Base-by-base conservation (phyloP, 1,140 invertebrate genomes). In the Aphelenchoides fujianensis region DNA sequence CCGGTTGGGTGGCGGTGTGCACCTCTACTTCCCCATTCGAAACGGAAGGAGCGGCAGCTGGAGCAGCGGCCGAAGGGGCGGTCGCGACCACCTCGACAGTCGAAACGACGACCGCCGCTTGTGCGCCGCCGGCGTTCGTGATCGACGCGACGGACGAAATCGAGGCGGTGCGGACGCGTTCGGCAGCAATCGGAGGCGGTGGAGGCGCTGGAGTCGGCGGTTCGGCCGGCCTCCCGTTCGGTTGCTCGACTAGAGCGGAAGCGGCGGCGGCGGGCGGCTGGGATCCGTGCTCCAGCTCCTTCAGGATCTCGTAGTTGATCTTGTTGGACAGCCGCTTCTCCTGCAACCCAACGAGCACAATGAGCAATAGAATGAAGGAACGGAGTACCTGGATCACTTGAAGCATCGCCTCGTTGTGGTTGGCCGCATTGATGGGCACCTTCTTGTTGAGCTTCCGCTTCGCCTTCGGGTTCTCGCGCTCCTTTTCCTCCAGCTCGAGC, bases 301-400 rank as follows among this genome's bases (percentile, higher is more conserved):
- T 93, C 12, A 98, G 86, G 23, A 97, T 94, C 78, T 97, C 94
- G 82, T 97, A 98, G 86, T 98, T 96, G 35, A 98, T 96, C 88
- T 98, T 98, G 2, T 89, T 90, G 0, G 94, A 97, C 69, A 98
- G 91, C 83, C 92, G 92, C 85, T 95, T 96, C 35, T 83, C 81
- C 75, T 83, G 57, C 64, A 81, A 31, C 12, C 28, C n/a, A 1
- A 57, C 28, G 52, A 27, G 16, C 5, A 70, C 69, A 27, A 37
- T 62, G 63, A 66, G 72, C 66, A 3, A 55, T n/a, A 48, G 37
- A 59, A 77, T 68, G 3, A 78, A 27, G 28, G n/a, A n/a, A n/a
- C n/a, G n/a, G n/a, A n/a, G n/a, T 2, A 81, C 76, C 71, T 81
- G 79, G 37, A 82, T 82, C 28, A 82, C 81, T 68, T 83, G 84